phyloP scores from a whole-genome alignment of 1,140 invertebrate genomes.

The Arctopsyche grandis region DNA sequence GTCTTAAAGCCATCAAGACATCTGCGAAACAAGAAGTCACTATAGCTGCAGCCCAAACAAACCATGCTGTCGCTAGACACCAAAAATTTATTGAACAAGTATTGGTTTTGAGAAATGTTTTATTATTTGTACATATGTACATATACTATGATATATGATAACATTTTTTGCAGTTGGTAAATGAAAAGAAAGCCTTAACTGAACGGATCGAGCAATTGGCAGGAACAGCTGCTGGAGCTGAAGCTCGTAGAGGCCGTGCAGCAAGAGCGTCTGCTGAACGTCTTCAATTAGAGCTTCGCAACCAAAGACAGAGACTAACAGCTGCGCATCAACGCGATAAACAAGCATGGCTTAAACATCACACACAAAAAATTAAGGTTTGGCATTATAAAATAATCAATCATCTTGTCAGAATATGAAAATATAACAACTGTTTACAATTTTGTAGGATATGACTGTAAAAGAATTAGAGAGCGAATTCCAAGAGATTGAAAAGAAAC shows the following conservation, averaged over 20 bases:
- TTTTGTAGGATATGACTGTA: conserved; percentile 62
- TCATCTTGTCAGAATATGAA: neutral
- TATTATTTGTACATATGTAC: neutral
- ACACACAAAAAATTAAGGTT: conserved; percentile 53
- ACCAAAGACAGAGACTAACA: conserved; percentile 49
- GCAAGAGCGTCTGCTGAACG: conserved; percentile 42
- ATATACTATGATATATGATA: neutral
- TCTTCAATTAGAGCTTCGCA: conserved; percentile 48
- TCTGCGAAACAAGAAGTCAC: conserved; percentile 41
- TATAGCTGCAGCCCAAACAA: conserved; percentile 39
- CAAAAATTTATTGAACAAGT: conserved; percentile 53
- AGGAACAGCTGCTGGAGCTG: conserved; percentile 46
- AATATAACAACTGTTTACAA: neutral
- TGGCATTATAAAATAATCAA: conserved; percentile 15
- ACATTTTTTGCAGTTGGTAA: conserved; percentile 36
- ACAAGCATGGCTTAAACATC: conserved; percentile 52
- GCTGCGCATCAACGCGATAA: conserved; percentile 51
- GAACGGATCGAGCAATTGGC: conserved; percentile 50
- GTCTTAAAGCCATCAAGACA: conserved; percentile 28
- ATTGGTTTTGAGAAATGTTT: neutral
- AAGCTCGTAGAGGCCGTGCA: conserved; percentile 45
- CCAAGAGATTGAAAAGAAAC: conserved; percentile 63
- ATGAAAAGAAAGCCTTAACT: conserved; percentile 48
- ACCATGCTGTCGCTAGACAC: conserved; percentile 43
- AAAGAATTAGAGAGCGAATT: conserved; percentile 65